Evolutionary conservation across 2,888 invertebrate genomes (phyloP).

Genomic region (Griposia aprilina): DNA sequence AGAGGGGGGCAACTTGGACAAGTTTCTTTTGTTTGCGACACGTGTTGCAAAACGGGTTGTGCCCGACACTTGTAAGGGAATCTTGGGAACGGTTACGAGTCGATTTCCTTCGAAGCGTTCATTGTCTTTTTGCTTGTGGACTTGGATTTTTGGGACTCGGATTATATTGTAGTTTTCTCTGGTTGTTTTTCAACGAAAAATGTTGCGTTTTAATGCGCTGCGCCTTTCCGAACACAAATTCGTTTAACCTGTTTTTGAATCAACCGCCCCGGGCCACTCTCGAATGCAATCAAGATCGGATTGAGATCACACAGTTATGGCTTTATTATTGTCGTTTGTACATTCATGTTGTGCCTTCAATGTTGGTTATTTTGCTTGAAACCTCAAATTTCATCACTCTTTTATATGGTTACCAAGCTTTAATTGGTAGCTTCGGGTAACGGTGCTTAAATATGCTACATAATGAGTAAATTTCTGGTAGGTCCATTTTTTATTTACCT

Average conservation of each 20-base stretch:
- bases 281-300: slow-evolving; percentile 72
- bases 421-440: slow-evolving; percentile 64
- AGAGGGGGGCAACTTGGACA: slow-evolving; percentile 79
- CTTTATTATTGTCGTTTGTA: slow-evolving; percentile 71
- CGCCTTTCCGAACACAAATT: slow-evolving; percentile 69
- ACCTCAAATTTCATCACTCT: slow-evolving; percentile 66
- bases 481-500: slow-evolving; percentile 63
- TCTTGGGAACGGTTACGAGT: slow-evolving; percentile 78
- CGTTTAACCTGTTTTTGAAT: slow-evolving; percentile 70
- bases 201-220: slow-evolving; percentile 67
- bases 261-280: slow-evolving; percentile 67
- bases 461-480: slow-evolving; percentile 61
- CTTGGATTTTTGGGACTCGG: slow-evolving; percentile 72
- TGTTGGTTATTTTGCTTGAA: slow-evolving; percentile 64
- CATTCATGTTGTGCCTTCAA: slow-evolving; percentile 58
- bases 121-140: slow-evolving; percentile 77
- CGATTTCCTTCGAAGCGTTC: slow-evolving; percentile 80
- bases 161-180: slow-evolving; percentile 76
- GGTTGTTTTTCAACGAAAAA: slow-evolving; percentile 73
- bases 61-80: slow-evolving; percentile 86
- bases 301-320: slow-evolving; percentile 74
- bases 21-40: slow-evolving; percentile 90
- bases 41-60: slow-evolving; percentile 90
- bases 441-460: slow-evolving; percentile 62
- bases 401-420: slow-evolving; percentile 63